Evolutionary conservation across 2,888 invertebrate genomes (phyloP), one percentile per base, ranked within the genome.

Genomic region (Epirrhoe alternata): DNA sequence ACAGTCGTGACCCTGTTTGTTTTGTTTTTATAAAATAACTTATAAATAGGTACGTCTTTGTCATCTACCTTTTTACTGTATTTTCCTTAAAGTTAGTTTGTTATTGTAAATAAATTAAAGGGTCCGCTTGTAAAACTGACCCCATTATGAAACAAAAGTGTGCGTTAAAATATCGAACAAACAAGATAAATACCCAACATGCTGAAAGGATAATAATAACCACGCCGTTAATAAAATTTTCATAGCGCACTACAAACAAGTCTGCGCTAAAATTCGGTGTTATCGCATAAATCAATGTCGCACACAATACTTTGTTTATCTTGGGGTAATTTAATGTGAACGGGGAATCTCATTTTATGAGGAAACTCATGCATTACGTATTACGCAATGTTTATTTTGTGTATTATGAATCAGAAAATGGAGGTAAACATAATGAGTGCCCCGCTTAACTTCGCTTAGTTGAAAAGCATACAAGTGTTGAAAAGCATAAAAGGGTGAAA

Each of bases 261-360:
- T 52, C 55, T 69, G 52, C 59, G 69, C 65, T 67, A 72, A 73
- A 56, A 75, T 74, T 68, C 62, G 71, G 72, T 72, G 71, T 72
- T 72, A 72, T 66, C 66, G 54, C 71, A 69, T 79, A 79, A 79
- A 80, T 79, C 79, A 74, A 72, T 60, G 73, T 71, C 73, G 59
- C 60, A 63, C 63, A 60, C 73, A 70, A 70, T 72, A 68, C 61
- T 67, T 35, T 67, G 71, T 72, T 71, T 71, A 70, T 72, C 69
- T 72, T 65, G 64, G 60, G 66, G 54, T 72, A 72, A 69, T 72
- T 69, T 70, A 61, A 70, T 70, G 61, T 70, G 66, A 66, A 65
- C 67, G 57, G 61, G 61, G 60, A 64, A 62, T 70, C 70, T 64
- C 59, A 68, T 70, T 72, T 70, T 64, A 66, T 61, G 64, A 61